A percentile compares a stretch with the other conserved stretches of the same genome.
phyloP scores from a whole-genome alignment of 2,113 vertebrate genomes.

The Hyaena hyaena region DNA sequence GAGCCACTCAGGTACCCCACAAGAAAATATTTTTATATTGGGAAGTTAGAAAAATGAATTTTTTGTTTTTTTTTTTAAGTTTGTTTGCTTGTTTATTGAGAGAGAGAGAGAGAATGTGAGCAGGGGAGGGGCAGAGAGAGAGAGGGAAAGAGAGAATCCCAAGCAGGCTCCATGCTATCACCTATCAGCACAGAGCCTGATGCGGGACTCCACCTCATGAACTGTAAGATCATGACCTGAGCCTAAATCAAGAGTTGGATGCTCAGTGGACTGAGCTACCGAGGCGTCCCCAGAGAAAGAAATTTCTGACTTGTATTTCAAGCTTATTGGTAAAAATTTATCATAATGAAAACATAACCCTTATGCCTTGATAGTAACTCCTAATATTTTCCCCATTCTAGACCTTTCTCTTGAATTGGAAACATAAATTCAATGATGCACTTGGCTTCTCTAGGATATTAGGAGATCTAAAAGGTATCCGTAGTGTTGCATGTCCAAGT shows the following conservation, averaged over 20 bases:
- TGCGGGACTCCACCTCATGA: no score
- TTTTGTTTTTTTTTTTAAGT: not conserved
- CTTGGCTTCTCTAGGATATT: not conserved
- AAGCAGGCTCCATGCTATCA: no score
- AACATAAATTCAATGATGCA: not conserved
- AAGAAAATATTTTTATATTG: constrained; percentile 46
- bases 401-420: constrained; percentile 3
- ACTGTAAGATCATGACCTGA: no score
- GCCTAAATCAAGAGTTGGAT: no score
- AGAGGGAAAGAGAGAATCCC: no score
- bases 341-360: not conserved
- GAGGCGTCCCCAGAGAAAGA: no score
- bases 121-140: no score
- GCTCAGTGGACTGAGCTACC: no score
- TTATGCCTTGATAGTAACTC: not conserved
- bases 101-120: no score
- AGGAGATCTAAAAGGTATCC: not conserved
- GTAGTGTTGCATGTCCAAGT: not conserved
- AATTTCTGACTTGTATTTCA: constrained; percentile 18
- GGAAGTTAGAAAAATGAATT: not conserved
- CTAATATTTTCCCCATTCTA: not conserved
- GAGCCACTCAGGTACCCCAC: no score
- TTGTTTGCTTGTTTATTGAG: no score
- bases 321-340: not conserved
- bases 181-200: no score